A percentile compares a stretch with the other conserved stretches of the same genome.
Evolutionary conservation across 1,140 invertebrate genomes (phyloP).

Genomic region (Drosophila rufa): DNA sequence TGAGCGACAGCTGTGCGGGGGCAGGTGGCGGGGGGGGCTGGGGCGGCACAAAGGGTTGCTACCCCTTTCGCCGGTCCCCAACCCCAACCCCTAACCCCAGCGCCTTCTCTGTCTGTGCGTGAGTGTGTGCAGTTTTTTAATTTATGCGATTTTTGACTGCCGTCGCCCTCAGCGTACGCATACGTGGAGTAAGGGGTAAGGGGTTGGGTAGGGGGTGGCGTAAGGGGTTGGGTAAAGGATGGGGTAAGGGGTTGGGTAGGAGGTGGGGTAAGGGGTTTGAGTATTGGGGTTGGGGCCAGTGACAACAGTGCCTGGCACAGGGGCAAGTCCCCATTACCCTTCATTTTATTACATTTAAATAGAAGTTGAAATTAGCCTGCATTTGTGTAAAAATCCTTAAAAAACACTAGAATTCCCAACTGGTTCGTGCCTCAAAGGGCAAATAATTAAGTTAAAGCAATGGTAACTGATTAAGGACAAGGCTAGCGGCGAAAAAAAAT

Average conservation of each 20-base stretch:
- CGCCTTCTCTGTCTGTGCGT: slow-evolving; percentile 35
- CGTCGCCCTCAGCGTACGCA: slow-evolving; percentile 29
- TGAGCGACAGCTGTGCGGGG: slow-evolving; percentile 53
- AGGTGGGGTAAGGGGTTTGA: not conserved
- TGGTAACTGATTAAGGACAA: too few species aligned
- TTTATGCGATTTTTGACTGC: slow-evolving; percentile 80
- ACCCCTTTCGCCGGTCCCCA: slow-evolving; percentile 36
- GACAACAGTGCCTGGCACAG: slow-evolving; percentile 11
- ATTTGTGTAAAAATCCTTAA: not conserved
- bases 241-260: too few species aligned
- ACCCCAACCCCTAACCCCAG: not conserved
- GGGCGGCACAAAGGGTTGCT: slow-evolving; percentile 64
- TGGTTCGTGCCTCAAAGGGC: not conserved
- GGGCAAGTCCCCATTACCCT: not conserved
- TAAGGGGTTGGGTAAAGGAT: not conserved
- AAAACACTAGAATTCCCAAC: not conserved
- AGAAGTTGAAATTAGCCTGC: not conserved
- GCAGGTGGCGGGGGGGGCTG: not conserved
- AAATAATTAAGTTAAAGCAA: too few species aligned
- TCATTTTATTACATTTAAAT: not conserved
- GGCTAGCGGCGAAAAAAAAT: too few species aligned
- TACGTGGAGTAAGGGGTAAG: slow-evolving; percentile 1
- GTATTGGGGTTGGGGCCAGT: not conserved
- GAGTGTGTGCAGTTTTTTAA: slow-evolving; percentile 73
- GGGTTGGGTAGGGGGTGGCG: not conserved